These are phyloP conservation scores for Cheilosia grossa DNA, from an alignment of 2,888 invertebrate genomes.

Conservation along the genomic window DNA sequence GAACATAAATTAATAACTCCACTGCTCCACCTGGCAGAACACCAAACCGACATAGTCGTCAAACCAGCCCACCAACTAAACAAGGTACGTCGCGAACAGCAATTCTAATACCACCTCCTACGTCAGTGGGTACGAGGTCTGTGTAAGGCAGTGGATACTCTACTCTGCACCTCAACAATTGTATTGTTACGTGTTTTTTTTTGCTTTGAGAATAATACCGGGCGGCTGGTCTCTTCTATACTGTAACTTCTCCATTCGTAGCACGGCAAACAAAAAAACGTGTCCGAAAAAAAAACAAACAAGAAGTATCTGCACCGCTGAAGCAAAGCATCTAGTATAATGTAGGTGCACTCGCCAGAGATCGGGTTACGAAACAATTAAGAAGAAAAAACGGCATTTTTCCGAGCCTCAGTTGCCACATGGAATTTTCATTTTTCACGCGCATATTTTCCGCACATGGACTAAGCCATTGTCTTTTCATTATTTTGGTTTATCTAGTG, in stretches of 20 bases:
- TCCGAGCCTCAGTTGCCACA: conserved; percentile 19
- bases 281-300: conserved; percentile 26
- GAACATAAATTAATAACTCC: conserved; percentile 61
- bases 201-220: conserved; percentile 54
- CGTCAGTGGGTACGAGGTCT: conserved; percentile 15
- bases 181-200: conserved; percentile 5
- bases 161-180: not conserved
- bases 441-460: conserved; percentile 29
- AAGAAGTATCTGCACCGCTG: conserved; percentile 19
- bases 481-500: not conserved
- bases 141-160: conserved; percentile 16
- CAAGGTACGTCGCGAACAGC: conserved; percentile 9
- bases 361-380: conserved; percentile 66
- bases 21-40: conserved; percentile 44
- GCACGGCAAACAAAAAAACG: conserved; percentile 40
- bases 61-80: conserved; percentile 27
- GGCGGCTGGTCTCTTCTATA: conserved; percentile 25
- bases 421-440: conserved; percentile 29
- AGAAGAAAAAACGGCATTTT: conserved; percentile 30
- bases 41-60: conserved; percentile 10
- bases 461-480: conserved; percentile 16
- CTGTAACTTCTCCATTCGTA: conserved; percentile 63
- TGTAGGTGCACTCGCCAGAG: conserved; percentile 38
- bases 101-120: conserved; percentile 35
- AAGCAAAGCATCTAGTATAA: conserved; percentile 6